Evolutionary conservation across 2,113 vertebrate genomes (phyloP), one percentile per base, ranked within the genome.

Genomic region (Rhynchomys soricoides): DNA sequence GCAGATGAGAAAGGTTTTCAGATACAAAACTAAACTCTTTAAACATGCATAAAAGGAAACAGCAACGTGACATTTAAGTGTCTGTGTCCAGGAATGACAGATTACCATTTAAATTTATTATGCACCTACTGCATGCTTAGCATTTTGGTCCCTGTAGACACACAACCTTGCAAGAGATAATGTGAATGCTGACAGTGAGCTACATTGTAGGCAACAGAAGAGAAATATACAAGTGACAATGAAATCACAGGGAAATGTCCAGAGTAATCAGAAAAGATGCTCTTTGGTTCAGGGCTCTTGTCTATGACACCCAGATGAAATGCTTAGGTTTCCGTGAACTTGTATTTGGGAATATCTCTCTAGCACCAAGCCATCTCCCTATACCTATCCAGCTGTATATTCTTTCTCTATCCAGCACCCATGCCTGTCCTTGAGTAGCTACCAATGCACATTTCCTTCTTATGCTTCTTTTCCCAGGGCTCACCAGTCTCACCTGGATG

Each of bases 1-100:
- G 85, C 2, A 62, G 68, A 62, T 11, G 89, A 83, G 43, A 75
- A 70, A 89, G 5, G 0, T 91, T 75, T 89, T 83, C 55, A 93
- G 89, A 75, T 77, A 87, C 55, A 87, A 90, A 94, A 68, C 12
- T 79, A 31, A 98, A 73, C n/a, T 91, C 83, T 73, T 59, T 22
- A 50, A 95, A 71, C 64, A 24, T 66, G 62, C 75, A 66, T 5
- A 9, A 24, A 71, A 37, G 37, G 5, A 55, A 59, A 52, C 2
- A 70, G 7, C 86, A 87, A 48, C 2, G 5, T 31, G 43, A 48
- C 22, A 40, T 79, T 64, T 75, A 34, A 93, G 40, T 62, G 37
- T 50, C 75, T 3, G 0, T 70, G 73, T 7, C 15, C 34, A 57
- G 19, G 15, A 90, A 91, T 89, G 43, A 59, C 29, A 73, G 45